phyloP scores from a whole-genome alignment of 1,140 invertebrate genomes.

The Geopemphigus sp. region DNA sequence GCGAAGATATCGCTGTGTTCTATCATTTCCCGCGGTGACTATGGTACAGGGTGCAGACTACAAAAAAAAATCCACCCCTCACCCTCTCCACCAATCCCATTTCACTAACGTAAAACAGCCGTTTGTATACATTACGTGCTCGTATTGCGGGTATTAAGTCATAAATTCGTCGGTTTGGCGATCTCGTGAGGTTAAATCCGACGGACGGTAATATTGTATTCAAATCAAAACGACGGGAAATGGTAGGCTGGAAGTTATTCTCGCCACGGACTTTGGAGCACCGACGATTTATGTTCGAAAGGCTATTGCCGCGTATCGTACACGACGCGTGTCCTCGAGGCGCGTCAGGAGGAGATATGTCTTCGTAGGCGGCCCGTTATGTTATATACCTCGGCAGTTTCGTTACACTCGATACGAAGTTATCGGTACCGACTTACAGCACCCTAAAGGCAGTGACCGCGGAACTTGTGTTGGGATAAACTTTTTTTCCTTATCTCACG shows the following conservation, averaged over 20 bases:
- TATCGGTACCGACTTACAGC: neutral
- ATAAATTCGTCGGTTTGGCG: neutral
- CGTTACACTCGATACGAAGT: neutral
- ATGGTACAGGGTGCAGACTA: no score
- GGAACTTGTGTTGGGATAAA: neutral
- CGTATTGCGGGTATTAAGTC: no score
- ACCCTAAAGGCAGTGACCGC: neutral
- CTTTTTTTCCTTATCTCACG: neutral
- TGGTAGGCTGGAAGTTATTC: neutral
- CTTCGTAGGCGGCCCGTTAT: no score
- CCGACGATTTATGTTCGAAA: neutral
- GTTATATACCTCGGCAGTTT: neutral
- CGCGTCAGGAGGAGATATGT: constrained; percentile 15
- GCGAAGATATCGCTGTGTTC: no score
- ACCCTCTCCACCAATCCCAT: no score
- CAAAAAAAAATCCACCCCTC: no score
- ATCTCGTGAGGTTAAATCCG: neutral
- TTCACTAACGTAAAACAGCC: no score
- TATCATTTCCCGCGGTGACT: no score
- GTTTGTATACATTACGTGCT: no score
- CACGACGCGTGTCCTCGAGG: neutral
- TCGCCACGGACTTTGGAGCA: neutral
- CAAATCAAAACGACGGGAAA: neutral
- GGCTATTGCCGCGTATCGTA: neutral
- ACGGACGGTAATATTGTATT: neutral